A percentile compares a stretch with the other conserved stretches of the same genome.
Evolutionary conservation across 1,140 invertebrate species (phyloP).

Genomic region (Oppia nitens): DNA sequence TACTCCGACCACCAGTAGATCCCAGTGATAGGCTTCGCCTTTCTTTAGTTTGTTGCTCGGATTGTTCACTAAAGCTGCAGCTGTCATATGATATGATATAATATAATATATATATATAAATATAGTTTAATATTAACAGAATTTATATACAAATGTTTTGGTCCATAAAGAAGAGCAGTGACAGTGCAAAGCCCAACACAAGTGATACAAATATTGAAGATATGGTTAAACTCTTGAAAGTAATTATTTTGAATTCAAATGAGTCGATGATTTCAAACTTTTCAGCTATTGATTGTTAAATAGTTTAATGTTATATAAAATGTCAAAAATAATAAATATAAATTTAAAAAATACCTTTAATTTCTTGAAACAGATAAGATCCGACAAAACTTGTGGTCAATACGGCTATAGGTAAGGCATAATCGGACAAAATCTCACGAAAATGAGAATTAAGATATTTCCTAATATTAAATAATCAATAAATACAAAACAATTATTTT

Average conservation of each 20-base stretch:
- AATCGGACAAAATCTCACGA: constrained; percentile 35
- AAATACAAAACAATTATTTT: neutral
- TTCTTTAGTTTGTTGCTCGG: constrained; percentile 29
- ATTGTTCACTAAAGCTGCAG: constrained; percentile 34
- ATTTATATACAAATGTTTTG: too few species aligned
- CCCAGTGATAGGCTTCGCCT: constrained; percentile 18
- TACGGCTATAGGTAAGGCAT: constrained; percentile 34
- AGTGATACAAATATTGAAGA: constrained; percentile 24
- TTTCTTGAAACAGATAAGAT: constrained; percentile 28
- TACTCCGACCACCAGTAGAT: constrained; percentile 24
- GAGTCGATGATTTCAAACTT: constrained; percentile 31
- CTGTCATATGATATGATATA: too few species aligned
- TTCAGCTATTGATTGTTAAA: constrained; percentile 28
- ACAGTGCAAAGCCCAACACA: constrained; percentile 35
- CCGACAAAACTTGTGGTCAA: constrained; percentile 35
- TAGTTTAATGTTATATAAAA: neutral
- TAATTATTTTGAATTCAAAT: constrained; percentile 30
- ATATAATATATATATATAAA: too few species aligned
- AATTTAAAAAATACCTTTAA: neutral
- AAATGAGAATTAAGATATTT: constrained; percentile 33
- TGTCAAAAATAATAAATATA: neutral
- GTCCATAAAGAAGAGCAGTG: constrained; percentile 38
- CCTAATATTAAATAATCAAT: constrained; percentile 19
- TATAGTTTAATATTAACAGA: too few species aligned
- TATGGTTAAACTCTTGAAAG: constrained; percentile 28